These are phyloP conservation scores for Zootermopsis nevadensis DNA, from an alignment of 2,888 invertebrate species.

Conservation along the genomic window DNA sequence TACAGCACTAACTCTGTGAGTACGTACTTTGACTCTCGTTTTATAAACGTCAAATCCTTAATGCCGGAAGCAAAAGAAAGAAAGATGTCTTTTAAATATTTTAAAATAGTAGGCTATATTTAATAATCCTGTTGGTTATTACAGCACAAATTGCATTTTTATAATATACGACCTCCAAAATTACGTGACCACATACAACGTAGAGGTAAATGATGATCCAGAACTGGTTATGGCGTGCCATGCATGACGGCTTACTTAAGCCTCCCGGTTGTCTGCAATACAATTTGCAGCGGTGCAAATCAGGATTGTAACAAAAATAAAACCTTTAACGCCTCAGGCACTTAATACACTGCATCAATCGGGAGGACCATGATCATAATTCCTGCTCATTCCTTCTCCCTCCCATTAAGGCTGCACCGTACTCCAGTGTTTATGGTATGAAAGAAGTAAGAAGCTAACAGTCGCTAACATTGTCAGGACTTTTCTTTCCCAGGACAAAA, in stretches of 20 bases:
- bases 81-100: no score
- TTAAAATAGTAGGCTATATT: no score
- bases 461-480: no score
- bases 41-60: no score
- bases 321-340: not conserved
- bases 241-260: not conserved
- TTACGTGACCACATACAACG: not conserved
- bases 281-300: slow-evolving; percentile 4
- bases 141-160: not conserved
- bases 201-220: not conserved
- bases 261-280: not conserved
- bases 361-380: not conserved
- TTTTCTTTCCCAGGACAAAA: no score
- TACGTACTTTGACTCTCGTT: no score
- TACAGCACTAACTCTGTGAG: no score
- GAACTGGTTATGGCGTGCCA: not conserved
- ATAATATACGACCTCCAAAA: not conserved
- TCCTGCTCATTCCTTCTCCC: not conserved
- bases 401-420: not conserved
- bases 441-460: no score
- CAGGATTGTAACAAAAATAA: slow-evolving; percentile 5
- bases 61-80: no score
- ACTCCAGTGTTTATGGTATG: no score
- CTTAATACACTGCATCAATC: not conserved
- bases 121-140: not conserved